phyloP scores from a whole-genome alignment of 1,140 invertebrate species.

The Drosophila dunni region DNA sequence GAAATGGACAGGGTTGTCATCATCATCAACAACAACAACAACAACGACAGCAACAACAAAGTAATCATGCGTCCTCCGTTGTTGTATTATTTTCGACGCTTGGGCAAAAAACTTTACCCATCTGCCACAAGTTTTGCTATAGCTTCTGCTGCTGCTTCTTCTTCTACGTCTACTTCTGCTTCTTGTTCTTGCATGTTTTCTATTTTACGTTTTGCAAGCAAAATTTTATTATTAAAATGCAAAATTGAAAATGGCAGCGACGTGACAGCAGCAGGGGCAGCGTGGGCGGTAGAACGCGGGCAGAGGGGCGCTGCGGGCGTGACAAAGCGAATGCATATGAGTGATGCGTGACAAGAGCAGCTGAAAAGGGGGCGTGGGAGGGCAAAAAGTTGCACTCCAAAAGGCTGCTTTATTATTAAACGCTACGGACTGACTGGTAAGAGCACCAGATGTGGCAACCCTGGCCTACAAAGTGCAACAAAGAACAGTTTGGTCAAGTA shows the following conservation, averaged over 20 bases:
- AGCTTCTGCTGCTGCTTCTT: constrained; percentile 27
- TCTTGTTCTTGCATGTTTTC: constrained; percentile 25
- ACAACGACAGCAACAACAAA: constrained; percentile 47
- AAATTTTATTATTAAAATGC: constrained; percentile 83
- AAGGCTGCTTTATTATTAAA: constrained; percentile 71
- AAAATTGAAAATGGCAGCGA: constrained; percentile 79
- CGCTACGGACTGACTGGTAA: constrained; percentile 21
- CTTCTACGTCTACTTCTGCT: constrained; percentile 25
- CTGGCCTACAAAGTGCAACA: constrained; percentile 17
- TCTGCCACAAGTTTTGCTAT: constrained; percentile 56
- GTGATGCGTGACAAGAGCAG: constrained; percentile 70
- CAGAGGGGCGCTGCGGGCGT: constrained; percentile 19
- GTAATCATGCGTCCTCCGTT: constrained; percentile 67
- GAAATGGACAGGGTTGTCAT: constrained; percentile 68
- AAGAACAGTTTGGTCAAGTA: background rate
- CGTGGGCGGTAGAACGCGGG: background rate
- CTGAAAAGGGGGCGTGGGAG: background rate
- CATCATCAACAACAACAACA: constrained; percentile 37
- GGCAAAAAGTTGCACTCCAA: constrained; percentile 33
- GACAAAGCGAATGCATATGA: constrained; percentile 55
- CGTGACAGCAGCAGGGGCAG: constrained; percentile 48
- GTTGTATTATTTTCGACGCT: constrained; percentile 16
- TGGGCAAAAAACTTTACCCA: constrained; percentile 62
- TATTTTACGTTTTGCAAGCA: constrained; percentile 58
- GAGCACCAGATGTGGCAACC: constrained; percentile 19